These are phyloP conservation scores for Pipistrellus kuhlii DNA, from an alignment of 2,797 vertebrate species.

Conservation along the genomic window DNA sequence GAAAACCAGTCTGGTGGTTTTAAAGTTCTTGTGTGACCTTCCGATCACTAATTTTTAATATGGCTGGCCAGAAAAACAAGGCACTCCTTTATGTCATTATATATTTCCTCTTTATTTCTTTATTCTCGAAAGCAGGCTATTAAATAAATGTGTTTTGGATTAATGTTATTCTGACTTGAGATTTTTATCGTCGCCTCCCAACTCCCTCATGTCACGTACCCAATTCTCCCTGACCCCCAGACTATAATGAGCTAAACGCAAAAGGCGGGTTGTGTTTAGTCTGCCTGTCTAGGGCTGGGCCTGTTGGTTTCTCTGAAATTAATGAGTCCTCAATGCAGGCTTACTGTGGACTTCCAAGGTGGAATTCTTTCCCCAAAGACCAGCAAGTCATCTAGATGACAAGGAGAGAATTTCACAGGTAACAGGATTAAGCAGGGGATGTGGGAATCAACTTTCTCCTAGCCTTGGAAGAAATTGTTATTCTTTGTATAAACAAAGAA, in stretches of 20 bases:
- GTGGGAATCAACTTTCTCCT: neutral
- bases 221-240: neutral
- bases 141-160: slow-evolving; percentile 56
- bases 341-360: neutral
- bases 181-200: slow-evolving; percentile 1
- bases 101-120: slow-evolving; percentile 44
- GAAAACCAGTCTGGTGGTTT: slow-evolving; percentile 32
- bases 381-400: neutral
- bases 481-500: neutral
- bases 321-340: neutral
- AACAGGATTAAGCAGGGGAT: slow-evolving; percentile 12
- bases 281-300: neutral
- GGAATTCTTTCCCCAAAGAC: neutral
- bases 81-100: neutral
- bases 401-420: neutral
- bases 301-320: neutral
- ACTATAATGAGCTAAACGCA: neutral
- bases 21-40: slow-evolving; percentile 11
- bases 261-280: neutral
- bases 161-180: slow-evolving; percentile 37
- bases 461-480: neutral
- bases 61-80: slow-evolving; percentile 23
- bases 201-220: neutral
- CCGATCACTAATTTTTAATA: slow-evolving; percentile 14
- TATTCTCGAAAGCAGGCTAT: slow-evolving; percentile 19